Conservation (phyloP, 1,140 invertebrate genomes). For the Reticulitermes speratus region DNA sequence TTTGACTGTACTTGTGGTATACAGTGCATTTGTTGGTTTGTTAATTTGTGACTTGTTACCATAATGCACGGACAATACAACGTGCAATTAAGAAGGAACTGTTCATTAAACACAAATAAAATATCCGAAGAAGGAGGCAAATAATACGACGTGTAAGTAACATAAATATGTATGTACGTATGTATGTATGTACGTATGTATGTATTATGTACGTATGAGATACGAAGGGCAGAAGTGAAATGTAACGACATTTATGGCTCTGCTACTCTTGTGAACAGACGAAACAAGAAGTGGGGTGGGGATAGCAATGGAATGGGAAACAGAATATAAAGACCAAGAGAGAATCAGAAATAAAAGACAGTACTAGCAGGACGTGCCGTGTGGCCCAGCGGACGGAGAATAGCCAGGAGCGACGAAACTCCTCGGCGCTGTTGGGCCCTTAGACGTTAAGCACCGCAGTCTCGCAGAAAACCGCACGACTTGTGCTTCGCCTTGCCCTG, state of each 20-base stretch:
- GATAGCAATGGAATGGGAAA: not conserved
- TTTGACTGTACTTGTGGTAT: too few relatives aligned
- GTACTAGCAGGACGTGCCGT: not conserved
- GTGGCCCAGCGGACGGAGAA: not conserved
- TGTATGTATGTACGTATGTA: too few relatives aligned
- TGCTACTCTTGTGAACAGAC: not conserved
- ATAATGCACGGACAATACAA: too few relatives aligned
- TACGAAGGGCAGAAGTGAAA: not conserved
- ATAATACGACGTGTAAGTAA: too few relatives aligned
- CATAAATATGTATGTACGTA: too few relatives aligned
- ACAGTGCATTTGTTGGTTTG: too few relatives aligned
- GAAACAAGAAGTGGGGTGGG: not conserved
- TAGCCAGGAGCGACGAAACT: not conserved
- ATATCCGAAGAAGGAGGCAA: too few relatives aligned
- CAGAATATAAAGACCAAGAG: not conserved
- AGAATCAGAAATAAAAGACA: not conserved
- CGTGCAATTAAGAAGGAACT: too few relatives aligned
- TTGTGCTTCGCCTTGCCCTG: constrained; percentile 12
- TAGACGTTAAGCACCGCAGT: not conserved
- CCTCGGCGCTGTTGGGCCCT: not conserved
- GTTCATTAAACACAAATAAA: too few relatives aligned
- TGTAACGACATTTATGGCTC: not conserved
- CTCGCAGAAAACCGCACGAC: not conserved
- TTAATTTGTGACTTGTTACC: too few relatives aligned
- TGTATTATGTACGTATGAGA: not conserved